Evolutionary conservation across 2,113 vertebrate genomes (phyloP).

Genomic region (Microcebus tavaratra): DNA sequence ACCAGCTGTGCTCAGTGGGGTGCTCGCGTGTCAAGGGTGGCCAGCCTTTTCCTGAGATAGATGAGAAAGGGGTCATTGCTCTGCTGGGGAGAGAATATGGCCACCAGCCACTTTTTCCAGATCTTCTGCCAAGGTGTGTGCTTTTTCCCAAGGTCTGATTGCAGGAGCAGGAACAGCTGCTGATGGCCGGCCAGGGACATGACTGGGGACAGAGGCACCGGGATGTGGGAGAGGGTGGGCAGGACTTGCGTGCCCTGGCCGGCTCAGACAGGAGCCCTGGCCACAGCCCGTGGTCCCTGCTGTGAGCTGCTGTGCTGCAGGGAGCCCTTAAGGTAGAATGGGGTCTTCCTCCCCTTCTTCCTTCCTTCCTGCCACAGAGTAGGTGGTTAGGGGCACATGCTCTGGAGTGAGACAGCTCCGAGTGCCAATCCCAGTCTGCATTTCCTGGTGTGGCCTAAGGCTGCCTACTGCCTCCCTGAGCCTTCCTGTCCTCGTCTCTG

Average conservation of each 20-base stretch:
- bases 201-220: neutral
- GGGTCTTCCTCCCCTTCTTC: neutral
- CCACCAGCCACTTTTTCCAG: neutral
- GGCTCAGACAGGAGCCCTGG: neutral
- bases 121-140: accelerated
- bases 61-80: too few species aligned
- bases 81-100: accelerated
- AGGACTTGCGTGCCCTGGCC: neutral
- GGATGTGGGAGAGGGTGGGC: neutral
- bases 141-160: neutral
- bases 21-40: neutral
- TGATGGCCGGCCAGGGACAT: too few species aligned
- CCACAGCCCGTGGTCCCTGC: neutral
- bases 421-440: too few species aligned
- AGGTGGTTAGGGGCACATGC: neutral
- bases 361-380: neutral
- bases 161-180: neutral
- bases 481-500: neutral
- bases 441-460: neutral
- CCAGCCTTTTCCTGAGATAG: accelerated
- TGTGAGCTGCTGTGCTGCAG: neutral
- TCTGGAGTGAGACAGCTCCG: accelerated
- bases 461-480: neutral
- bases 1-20: neutral
- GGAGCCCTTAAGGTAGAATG: neutral